Evolutionary conservation across 1,140 invertebrate species (phyloP), one percentile per base, ranked within the genome.

Genomic region (Ridgeia piscesae): DNA sequence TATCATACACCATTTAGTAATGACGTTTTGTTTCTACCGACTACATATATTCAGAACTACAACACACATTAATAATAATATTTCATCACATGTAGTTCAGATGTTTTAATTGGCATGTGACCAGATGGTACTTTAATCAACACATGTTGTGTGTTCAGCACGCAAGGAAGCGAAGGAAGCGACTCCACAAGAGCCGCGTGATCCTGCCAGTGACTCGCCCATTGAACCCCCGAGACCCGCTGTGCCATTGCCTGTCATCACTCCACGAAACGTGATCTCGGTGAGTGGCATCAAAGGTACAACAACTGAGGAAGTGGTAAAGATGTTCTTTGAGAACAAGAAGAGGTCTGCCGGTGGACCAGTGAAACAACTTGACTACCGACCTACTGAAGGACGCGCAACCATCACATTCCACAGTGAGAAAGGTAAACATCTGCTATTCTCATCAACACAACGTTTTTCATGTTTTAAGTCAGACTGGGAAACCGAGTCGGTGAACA

Each of bases 311-410:
- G 89, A 90, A 42, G 17, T 90, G 34, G 4, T 90, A 2, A 90
- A 17, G 89, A 2, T 90, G 34, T 90, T 90, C 89, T 90, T 90
- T 90, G 89, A 17, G 89, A 90, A 90, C 89, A 90, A 90, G 89
- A 90, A 90, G 35, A 90, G 89, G 6, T 35, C 89, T 90, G 89
- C 27, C 17, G 89, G 89, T 90, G 89, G 89, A 17, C 6, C 34
- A 90, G 89, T 90, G 89, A 42, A 90, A n/a, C 4, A 90, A 9
- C 34, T 90, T 77, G 58, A 77, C 58, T 77, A 77, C 58, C 58
- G 27, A 77, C 58, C 4, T 21, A 77, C 58, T 77, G 58, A 77
- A 77, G 14, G 58, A 9, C 58, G 27, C 11, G 58, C 58, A 77
- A 4, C 58, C 58, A 77, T 77, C 58, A 77, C 58, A 77, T 77